Evolutionary conservation across 35 echinoderm and acorn worm species (phyloP), one percentile per base, ranked within the genome.

Genomic region (Heliocidaris tuberculata): DNA sequence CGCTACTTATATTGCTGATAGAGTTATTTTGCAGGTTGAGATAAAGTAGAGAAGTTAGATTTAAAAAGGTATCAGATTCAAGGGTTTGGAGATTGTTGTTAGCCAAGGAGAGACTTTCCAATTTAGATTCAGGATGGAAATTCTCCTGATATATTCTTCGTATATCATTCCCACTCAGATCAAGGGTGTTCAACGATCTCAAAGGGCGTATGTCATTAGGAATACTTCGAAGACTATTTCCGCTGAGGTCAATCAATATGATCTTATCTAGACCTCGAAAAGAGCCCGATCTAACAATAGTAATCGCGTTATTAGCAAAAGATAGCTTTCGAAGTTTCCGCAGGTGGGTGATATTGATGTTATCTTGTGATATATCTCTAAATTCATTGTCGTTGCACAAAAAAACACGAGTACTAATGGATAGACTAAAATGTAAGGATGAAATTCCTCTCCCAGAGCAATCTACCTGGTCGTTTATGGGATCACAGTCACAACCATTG

Each of bases 301-400:
- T 89, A 35, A 89, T 89, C 87, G 17, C 31, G 32, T 89, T 89
- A 89, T 89, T 48, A 7, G 87, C 87, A 16, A 89, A 48, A 47
- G 87, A 89, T 5, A 89, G 87, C 29, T 89, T 89, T 32, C 87
- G 87, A 89, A 89, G 87, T 47, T 48, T 32, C 31, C 87, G 87
- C 31, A 89, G 29, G 31, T 89, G 31, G 12, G 87, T 89, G 87
- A 89, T 12, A 48, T 89, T 89, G 31, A 89, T 47, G 13, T 89
- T 89, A 9, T 89, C 87, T 11, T 31, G 17, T 48, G 87, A 89
- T 15, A 89, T 89, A 2, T 13, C 31, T 48, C 24, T 32, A 89
- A 89, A 89, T 4, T 13, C 47, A 42, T 89, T 89, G 31, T 89
- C 19, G 12, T 42, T 13, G 24, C 87, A 89, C 87, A 89, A 48